Base-by-base conservation (phyloP, 2,797 vertebrate genomes). In the Falco novaeseelandiae region DNA sequence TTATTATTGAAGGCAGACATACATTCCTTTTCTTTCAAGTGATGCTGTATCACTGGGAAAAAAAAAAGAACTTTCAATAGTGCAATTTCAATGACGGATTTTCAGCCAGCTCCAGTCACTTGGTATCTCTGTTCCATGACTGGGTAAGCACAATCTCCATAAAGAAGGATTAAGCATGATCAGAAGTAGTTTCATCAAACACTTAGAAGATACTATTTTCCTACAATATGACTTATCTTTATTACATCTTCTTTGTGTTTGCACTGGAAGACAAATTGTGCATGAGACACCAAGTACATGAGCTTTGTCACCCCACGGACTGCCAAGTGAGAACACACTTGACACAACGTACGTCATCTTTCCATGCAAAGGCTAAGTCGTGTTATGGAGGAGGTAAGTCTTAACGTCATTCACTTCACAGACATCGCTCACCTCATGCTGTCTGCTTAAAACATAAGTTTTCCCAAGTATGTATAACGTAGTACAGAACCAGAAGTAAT, bases 11-110 rank as follows among this genome's bases (percentile, higher is more conserved):
- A 87, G 25, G 38, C 5, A 61, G 44, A 12, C 14, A 42, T 0
- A 0, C 42, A 57, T 29, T 22, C 4, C 3, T 29, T 34, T 25
- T 16, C 46, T 30, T 44, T 29, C 1, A 1, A 61, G 44, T 32
- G 34, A 16, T 49, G 15, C 2, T 6, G 3, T 26, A 32, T 29
- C 38, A 25, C 23, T 55, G 29, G 40, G 30, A 40, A 61, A 69
- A 27, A 26, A 27, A 26, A 32, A 25, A 6, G 2, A 17, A 29
- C 57, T 83, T 85, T 85, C 58, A 62, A 44, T 6, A 12, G 32
- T 32, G 36, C 0, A 2, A 22, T 62, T 63, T 76, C 44, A 83
- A 5, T 21, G 20, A 63, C 63, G 32, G 27, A 14, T 80, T 89
- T 76, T 67, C 46, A 72, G 14, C 22, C 5, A 26, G 14, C 18